Evolutionary conservation across 2,888 invertebrate genomes (phyloP), one percentile per base, ranked within the genome.

Genomic region (Melolontha melolontha): DNA sequence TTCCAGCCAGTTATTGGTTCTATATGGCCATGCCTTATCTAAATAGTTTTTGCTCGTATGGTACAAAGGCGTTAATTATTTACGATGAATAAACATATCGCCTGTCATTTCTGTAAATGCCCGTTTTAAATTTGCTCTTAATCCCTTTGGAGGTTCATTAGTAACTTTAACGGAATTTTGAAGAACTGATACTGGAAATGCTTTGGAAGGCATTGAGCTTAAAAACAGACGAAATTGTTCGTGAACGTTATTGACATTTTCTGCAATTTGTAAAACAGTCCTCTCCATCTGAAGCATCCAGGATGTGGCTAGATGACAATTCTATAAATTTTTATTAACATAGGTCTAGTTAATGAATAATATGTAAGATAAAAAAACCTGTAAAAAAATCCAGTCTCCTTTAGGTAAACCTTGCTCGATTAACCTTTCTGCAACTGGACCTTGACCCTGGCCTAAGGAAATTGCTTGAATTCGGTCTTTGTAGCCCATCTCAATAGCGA

Each of bases 91-190:
- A 78, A 95, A 96, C 81, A 92, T 94, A 62, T 91, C 90, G 54
- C 89, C 89, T 34, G 90, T 87, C 80, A 96, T 88, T 79, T 95
- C 92, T 54, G 88, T 86, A 71, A 95, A 89, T 0, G 96, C 94
- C 75, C 95, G 88, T 74, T 93, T 91, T 0, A 97, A 87, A 80
- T 97, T 97, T 6, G 96, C 94, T 75, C 93, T 90, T 1, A 97
- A 84, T 0, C 97, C 97, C 81, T 94, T 96, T 0, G 97, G 97
- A 0, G 97, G 95, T 80, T 97, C 97, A 80, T 96, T 96, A 0
- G 96, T 97, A 64, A 97, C 93, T 85, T 97, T 97, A 0, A 96
- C 94, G 0, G 96, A 92, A 81, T 96, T 96, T 81, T 97, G 96
- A 1, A 97, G 85, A 8, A 97, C 92, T 1, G 95, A 93, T 0